Conservation (phyloP, 2,797 vertebrate genomes). For the Eulemur albifrons region DNA sequence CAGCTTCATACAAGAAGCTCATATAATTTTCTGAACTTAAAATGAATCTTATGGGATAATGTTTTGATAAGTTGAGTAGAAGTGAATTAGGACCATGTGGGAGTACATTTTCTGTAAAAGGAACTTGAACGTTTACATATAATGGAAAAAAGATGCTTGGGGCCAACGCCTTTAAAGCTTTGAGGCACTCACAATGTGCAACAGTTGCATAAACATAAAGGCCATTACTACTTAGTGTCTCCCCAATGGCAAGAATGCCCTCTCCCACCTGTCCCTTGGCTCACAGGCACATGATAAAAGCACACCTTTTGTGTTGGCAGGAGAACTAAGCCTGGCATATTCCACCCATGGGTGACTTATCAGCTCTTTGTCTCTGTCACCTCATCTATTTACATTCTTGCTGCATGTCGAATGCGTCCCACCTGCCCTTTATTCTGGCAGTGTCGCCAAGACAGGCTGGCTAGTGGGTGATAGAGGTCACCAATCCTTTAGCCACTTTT, state of each 20-base stretch:
- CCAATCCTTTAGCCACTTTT: background rate
- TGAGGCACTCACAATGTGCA: conserved; percentile 41
- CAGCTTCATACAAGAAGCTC: conserved; percentile 57
- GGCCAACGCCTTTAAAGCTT: conserved; percentile 46
- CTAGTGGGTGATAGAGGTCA: background rate
- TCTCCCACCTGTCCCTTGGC: background rate
- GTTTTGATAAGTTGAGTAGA: conserved; percentile 72
- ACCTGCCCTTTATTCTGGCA: background rate
- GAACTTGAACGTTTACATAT: conserved; percentile 48
- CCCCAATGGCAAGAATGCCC: background rate
- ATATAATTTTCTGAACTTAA: conserved; percentile 66
- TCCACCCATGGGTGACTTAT: background rate
- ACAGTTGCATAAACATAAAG: conserved; percentile 23
- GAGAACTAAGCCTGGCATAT: background rate
- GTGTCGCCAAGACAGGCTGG: background rate
- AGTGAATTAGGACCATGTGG: conserved; percentile 72
- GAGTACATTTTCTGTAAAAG: conserved; percentile 40
- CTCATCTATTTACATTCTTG: background rate
- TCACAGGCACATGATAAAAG: background rate
- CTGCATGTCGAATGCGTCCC: background rate
- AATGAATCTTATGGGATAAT: conserved; percentile 65
- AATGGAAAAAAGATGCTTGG: conserved; percentile 64
- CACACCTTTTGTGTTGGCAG: background rate
- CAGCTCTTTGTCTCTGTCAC: background rate
- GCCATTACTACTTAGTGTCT: background rate